A percentile compares a stretch with the other conserved stretches of the same genome.
Evolutionary conservation across 2,888 invertebrate genomes (phyloP).

Genomic region (Clivina fossor): DNA sequence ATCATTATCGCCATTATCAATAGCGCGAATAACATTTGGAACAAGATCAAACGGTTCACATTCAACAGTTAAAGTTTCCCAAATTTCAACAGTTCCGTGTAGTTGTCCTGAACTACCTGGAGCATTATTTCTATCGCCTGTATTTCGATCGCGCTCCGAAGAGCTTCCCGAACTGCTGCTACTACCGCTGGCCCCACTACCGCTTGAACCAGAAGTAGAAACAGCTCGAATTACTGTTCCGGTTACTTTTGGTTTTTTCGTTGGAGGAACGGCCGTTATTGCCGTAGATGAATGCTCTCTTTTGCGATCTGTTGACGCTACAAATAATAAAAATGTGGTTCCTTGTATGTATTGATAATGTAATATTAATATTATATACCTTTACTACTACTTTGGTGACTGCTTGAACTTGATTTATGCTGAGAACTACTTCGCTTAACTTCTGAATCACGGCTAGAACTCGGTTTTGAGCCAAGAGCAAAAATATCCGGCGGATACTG

Average conservation of each 20-base stretch:
- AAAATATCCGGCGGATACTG: constrained; percentile 82
- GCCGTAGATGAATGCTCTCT: constrained; percentile 62
- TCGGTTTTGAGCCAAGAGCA: constrained; percentile 77
- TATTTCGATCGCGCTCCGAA: constrained; percentile 44
- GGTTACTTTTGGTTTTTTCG: constrained; percentile 62
- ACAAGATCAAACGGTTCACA: constrained; percentile 80
- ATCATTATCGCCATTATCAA: constrained; percentile 78
- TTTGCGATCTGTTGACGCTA: constrained; percentile 64
- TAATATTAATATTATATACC: no score
- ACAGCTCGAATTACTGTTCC: constrained; percentile 47
- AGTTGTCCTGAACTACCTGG: constrained; percentile 36
- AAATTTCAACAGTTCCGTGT: constrained; percentile 57
- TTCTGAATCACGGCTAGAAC: constrained; percentile 64
- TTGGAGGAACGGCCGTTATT: constrained; percentile 59
- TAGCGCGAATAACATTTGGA: constrained; percentile 71
- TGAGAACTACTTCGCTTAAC: constrained; percentile 61
- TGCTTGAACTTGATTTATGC: constrained; percentile 52
- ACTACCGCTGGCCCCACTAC: constrained; percentile 51
- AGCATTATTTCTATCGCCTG: constrained; percentile 43
- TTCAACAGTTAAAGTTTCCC: constrained; percentile 75
- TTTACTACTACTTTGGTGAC: constrained; percentile 48
- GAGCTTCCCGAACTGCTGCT: constrained; percentile 48
- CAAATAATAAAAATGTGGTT: neutral
- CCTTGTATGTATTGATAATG: constrained; percentile 28
- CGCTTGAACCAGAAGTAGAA: constrained; percentile 47